Conservation (phyloP, 1,140 invertebrate genomes). For the Drosophila erecta region DNA sequence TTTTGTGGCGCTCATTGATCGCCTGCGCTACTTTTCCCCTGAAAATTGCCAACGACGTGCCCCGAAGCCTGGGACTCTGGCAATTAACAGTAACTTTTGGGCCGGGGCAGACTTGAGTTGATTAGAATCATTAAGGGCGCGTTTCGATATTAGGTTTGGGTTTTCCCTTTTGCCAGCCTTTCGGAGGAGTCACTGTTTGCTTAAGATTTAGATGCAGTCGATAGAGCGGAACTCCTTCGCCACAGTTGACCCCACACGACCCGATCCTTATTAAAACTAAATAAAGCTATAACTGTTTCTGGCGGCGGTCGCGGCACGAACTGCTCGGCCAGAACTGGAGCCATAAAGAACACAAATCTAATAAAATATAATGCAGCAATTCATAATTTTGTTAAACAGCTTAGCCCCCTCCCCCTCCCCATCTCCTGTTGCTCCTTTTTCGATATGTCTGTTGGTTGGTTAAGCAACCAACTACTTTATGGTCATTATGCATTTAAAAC, state of each 20-base stretch:
- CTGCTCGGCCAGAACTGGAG: constrained; percentile 38
- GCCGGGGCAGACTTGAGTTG: constrained; percentile 56
- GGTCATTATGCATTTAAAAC: constrained; percentile 85
- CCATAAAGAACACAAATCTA: constrained; percentile 74
- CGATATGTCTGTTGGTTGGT: constrained; percentile 66
- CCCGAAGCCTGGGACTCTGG: constrained; percentile 47
- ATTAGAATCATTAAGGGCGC: constrained; percentile 80
- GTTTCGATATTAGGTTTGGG: constrained; percentile 55
- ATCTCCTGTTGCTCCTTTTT: constrained; percentile 56
- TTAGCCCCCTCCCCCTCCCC: constrained; percentile 39
- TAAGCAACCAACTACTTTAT: constrained; percentile 79
- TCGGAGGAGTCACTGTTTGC: constrained; percentile 20
- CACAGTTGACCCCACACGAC: constrained; percentile 59
- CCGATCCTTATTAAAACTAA: constrained; percentile 78
- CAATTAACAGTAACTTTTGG: constrained; percentile 76
- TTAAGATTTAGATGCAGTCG: constrained; percentile 37
- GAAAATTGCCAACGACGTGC: constrained; percentile 76
- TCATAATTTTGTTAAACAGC: constrained; percentile 80
- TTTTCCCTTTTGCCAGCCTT: not conserved
- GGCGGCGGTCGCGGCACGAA: constrained; percentile 54
- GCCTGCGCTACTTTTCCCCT: constrained; percentile 69
- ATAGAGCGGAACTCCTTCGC: constrained; percentile 32
- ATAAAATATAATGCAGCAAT: constrained; percentile 83
- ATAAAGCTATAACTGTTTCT: constrained; percentile 77
- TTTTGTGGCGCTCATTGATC: constrained; percentile 71